These are phyloP conservation scores for Anthophora plumipes DNA, from an alignment of 2,888 invertebrate species.

Conservation along the genomic window DNA sequence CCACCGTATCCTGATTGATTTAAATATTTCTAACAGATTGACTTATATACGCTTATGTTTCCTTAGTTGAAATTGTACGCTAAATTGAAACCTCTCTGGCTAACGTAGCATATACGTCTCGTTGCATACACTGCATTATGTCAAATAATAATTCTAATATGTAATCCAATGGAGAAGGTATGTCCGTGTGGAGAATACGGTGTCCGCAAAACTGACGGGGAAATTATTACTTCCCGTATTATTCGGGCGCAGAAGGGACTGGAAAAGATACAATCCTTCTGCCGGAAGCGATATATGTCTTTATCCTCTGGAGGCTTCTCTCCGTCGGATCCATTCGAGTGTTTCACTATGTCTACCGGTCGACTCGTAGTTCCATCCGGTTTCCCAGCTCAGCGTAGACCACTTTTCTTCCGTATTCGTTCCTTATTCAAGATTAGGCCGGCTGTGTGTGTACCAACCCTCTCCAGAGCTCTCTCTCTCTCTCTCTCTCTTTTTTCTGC, in stretches of 20 bases:
- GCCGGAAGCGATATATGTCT: conserved; percentile 58
- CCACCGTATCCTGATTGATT: no score
- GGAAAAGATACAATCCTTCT: conserved; percentile 34
- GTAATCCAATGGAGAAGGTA: not conserved
- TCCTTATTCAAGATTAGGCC: conserved; percentile 69
- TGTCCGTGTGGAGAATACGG: not conserved
- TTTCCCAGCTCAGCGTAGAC: conserved; percentile 5
- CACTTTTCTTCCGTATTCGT: conserved; percentile 46
- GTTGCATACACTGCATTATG: not conserved
- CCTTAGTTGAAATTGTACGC: not conserved
- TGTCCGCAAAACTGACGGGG: not conserved
- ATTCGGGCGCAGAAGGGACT: conserved; percentile 1
- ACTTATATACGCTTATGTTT: not conserved
- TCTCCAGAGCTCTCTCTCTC: not conserved
- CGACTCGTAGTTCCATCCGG: conserved; percentile 36
- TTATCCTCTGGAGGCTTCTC: conserved; percentile 61
- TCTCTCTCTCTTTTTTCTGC: conserved; percentile 17
- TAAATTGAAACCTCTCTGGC: not conserved
- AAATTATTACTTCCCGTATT: conserved; percentile 49
- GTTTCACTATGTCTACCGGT: conserved; percentile 56
- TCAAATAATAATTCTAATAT: conserved; percentile 31
- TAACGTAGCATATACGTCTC: not conserved
- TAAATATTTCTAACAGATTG: no score
- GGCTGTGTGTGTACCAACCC: conserved; percentile 35
- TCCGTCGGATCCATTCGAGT: conserved; percentile 58